Percentiles rank a stretch among this genome's conserved stretches.
Evolutionary conservation across 2,113 vertebrate genomes (phyloP).

Genomic region (Coregonus clupeaformis): DNA sequence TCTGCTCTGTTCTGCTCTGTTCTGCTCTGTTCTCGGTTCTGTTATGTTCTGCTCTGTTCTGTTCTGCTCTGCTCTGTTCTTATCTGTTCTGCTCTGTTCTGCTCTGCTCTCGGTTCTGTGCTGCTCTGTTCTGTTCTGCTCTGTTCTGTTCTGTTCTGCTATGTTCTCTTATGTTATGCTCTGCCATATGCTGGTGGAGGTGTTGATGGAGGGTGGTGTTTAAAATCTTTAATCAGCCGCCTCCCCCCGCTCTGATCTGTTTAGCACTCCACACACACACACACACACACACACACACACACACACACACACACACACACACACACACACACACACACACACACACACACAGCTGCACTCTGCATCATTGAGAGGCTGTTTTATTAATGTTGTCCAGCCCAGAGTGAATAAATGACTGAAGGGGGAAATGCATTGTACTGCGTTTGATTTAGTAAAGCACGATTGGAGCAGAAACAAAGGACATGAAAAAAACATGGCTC

Average conservation of each 20-base stretch:
- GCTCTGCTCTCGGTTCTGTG: no score
- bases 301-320: constrained; percentile 8
- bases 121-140: no score
- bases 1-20: no score
- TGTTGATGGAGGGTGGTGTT: constrained; percentile 44
- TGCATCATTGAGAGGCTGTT: constrained; percentile 72
- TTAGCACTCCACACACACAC: no score
- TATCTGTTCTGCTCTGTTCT: no score
- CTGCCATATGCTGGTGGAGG: constrained; percentile 59
- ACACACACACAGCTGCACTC: constrained; percentile 46
- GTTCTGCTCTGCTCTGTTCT: fast-evolving
- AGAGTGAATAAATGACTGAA: constrained; percentile 45
- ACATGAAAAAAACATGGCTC: constrained; percentile 72
- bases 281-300: no score
- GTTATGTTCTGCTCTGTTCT: no score
- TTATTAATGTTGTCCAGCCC: constrained; percentile 75
- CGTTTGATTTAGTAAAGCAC: constrained; percentile 67
- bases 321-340: constrained; percentile 25
- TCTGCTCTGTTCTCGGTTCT: fast-evolving
- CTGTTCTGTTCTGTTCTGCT: no score
- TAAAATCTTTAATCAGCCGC: constrained; percentile 76
- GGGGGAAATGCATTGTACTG: constrained; percentile 56
- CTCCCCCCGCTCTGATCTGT: constrained; percentile 27
- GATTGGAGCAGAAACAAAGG: constrained; percentile 71
- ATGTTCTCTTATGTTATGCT: constrained; percentile 15